phyloP scores from a whole-genome alignment of 2,888 invertebrate genomes.

The Eristalis arbustorum region DNA sequence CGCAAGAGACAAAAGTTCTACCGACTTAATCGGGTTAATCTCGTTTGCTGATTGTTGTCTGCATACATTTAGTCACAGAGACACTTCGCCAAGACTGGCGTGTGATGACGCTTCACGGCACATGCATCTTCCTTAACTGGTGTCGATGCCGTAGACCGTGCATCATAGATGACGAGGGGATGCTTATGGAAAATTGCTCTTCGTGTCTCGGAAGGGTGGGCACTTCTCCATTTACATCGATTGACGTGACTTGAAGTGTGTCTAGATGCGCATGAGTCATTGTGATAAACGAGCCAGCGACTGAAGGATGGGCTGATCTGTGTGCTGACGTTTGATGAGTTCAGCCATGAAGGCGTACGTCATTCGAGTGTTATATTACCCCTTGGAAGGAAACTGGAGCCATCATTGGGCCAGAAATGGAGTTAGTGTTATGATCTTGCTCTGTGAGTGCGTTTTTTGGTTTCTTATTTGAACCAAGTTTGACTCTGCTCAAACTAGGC shows the following conservation, averaged over 20 bases:
- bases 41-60: slow-evolving; percentile 21
- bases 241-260: neutral
- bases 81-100: neutral
- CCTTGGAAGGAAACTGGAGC: neutral
- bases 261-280: neutral
- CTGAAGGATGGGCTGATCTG: neutral
- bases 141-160: slow-evolving; percentile 27
- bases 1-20: slow-evolving; percentile 23
- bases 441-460: too few species aligned
- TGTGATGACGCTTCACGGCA: slow-evolving; percentile 9
- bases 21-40: slow-evolving; percentile 53
- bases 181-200: neutral
- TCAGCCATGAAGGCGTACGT: neutral
- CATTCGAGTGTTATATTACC: neutral
- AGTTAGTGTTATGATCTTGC: too few species aligned
- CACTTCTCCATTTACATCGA: neutral
- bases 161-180: slow-evolving; percentile 9
- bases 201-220: neutral
- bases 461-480: too few species aligned
- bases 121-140: slow-evolving; percentile 18
- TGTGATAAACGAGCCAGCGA: neutral
- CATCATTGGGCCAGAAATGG: too few species aligned
- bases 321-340: too few species aligned
- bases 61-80: neutral
- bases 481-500: too few species aligned